A percentile compares a stretch with the other conserved stretches of the same genome.
Evolutionary conservation across 2,888 invertebrate species (phyloP).

Genomic region (Parthenolecanium corni): DNA sequence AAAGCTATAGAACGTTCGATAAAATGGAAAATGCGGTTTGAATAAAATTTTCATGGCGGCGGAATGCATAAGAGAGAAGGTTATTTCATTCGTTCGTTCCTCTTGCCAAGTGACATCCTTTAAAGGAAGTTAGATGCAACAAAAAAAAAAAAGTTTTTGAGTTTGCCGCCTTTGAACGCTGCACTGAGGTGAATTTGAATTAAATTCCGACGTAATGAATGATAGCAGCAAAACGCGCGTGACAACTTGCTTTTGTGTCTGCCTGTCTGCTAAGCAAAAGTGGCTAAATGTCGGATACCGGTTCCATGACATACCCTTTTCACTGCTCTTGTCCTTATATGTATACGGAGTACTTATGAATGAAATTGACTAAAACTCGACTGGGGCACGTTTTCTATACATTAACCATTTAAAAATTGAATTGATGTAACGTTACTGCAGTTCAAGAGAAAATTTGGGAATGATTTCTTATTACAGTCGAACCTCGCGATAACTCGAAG

Average conservation of each 20-base stretch:
- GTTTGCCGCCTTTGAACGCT: constrained; percentile 16
- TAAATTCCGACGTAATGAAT: constrained; percentile 23
- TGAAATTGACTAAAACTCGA: too few relatives aligned
- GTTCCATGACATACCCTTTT: too few relatives aligned
- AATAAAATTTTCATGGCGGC: constrained; percentile 13
- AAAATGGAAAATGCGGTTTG: constrained; percentile 21
- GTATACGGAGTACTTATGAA: too few relatives aligned
- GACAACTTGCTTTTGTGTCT: constrained; percentile 18
- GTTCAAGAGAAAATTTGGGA: too few relatives aligned
- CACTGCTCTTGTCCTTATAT: too few relatives aligned
- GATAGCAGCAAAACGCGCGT: not conserved
- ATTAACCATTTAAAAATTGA: too few relatives aligned
- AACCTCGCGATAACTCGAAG: too few relatives aligned
- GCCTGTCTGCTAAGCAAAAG: not conserved
- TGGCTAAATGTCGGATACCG: too few relatives aligned
- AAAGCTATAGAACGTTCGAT: not conserved
- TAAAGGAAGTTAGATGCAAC: not conserved
- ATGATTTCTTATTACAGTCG: too few relatives aligned
- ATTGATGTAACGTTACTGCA: too few relatives aligned
- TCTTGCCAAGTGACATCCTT: constrained; percentile 17
- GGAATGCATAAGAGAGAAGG: constrained; percentile 19
- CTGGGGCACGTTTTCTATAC: too few relatives aligned
- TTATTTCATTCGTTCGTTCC: constrained; percentile 15
- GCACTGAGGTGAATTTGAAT: constrained; percentile 18
- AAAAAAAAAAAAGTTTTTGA: constrained; percentile 5